Evolutionary conservation across 2,888 invertebrate genomes (phyloP), one percentile per base, ranked within the genome.

Genomic region (Xestoiulus laeticollis): DNA sequence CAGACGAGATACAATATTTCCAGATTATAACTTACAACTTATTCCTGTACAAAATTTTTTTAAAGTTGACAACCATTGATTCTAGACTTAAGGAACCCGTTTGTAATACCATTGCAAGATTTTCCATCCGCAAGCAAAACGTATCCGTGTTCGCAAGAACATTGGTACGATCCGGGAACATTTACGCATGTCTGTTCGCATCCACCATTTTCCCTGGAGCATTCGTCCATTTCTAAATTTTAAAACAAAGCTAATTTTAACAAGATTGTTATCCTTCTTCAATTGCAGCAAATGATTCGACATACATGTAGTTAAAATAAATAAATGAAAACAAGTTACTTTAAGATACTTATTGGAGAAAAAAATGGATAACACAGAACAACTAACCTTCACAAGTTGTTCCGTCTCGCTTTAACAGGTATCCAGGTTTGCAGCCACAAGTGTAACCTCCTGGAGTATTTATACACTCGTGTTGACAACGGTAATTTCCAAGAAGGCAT

Each of bases 131-230:
- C 90, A 88, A 92, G 91, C 30, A 92, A 90, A 26, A 90, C 89
- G 88, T 91, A 92, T 4, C 92, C 93, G 10, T 90, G 89, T 85
- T 90, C 90, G 89, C 93, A 93, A 19, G 92, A 91, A 90, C 93
- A 93, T 82, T 91, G 90, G 89, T 89, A 92, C 33, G 91, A 90
- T 4, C 92, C 92, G 33, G 91, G 91, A 0, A 91, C 90, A 89
- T 92, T 92, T 88, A 89, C 90, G 89, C 92, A 92, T 26, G 90
- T 89, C 53, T 92, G 92, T 30, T 90, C 90, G 89, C 92, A 92
- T 86, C 92, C 92, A 19, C 91, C 91, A 85, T 91, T 91, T n/a
- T 91, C 91, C 0, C 89, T 89, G 12, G 89, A 89, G 88, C 92
- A 92, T 85, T 92, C 92, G 89, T 91, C 89, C 59, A 90, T 89